These are phyloP conservation scores for Mesocricetus auratus DNA, from an alignment of 2,113 vertebrate species.

Conservation along the genomic window DNA sequence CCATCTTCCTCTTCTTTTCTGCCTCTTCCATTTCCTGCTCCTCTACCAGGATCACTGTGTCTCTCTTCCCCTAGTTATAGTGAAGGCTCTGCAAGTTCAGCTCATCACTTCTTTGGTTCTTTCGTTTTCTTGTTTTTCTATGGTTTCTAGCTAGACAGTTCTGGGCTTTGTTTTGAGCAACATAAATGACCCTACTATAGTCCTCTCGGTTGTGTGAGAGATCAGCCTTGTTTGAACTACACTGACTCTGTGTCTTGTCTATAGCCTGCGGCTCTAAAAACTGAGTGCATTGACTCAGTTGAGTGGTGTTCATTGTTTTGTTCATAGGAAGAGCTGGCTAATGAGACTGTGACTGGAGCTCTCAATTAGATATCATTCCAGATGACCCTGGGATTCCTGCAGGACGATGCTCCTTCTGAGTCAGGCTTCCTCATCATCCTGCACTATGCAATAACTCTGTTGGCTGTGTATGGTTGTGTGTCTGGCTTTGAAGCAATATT, in stretches of 20 bases:
- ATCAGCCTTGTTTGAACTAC: background rate
- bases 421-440: background rate
- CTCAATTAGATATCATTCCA: background rate
- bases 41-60: background rate
- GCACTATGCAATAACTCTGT: background rate
- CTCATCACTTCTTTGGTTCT: background rate
- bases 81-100: fast-evolving
- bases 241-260: background rate
- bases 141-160: background rate
- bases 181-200: too few species aligned
- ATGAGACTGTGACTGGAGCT: background rate
- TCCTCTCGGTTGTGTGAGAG: background rate
- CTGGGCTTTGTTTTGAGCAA: background rate
- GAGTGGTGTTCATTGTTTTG: background rate
- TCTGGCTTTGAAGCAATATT: background rate
- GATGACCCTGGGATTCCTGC: background rate
- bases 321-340: background rate
- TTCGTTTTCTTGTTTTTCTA: background rate
- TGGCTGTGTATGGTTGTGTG: background rate
- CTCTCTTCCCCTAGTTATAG: too few species aligned
- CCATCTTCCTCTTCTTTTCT: background rate
- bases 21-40: background rate
- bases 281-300: background rate
- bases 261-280: background rate
- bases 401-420: background rate